Evolutionary conservation across 2,797 vertebrate species (phyloP), one percentile per base, ranked within the genome.

Genomic region (Mus minutoides): DNA sequence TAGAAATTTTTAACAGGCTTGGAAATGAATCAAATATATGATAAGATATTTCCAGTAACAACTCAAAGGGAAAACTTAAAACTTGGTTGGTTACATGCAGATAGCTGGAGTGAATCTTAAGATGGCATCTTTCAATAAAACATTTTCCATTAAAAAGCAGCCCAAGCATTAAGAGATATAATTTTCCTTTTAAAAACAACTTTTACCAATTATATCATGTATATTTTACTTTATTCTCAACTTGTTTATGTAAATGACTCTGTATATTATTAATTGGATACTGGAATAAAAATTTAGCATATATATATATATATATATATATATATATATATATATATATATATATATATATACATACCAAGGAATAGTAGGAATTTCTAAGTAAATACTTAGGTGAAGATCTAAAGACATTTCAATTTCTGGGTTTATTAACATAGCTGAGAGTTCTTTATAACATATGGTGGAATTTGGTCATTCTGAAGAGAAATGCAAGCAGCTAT

Each of bases 11-110:
- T 85, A 97, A 98, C 95, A 97, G 94, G 85, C 91, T 95, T 94
- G 46, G 97, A 98, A 98, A 97, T 97, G 97, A 98, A 97, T 98
- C 98, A 97, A 97, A 96, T 93, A 96, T 98, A 96, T 96, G 95
- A 98, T 98, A 97, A 98, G 97, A 95, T 95, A 93, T 94, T 98
- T 95, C 96, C 87, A 95, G 96, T 98, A 98, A 97, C 98, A 97
- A 98, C 93, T 96, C 97, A 97, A 98, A 98, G 97, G 95, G 94
- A 97, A 98, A 98, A 96, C 97, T 98, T 98, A 98, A 94, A 92
- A 37, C 94, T 97, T 94, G 69, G 82, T 97, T 95, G 69, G 82
- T 91, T 97, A 97, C 93, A 97, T 40, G 54, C 95, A 87, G 86
- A 93, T 95, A 94, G 80, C 90, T 96, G 93, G 88, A 96, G n/a